phyloP scores from a whole-genome alignment of 2,888 invertebrate species.

The Macrophya alboannulata region DNA sequence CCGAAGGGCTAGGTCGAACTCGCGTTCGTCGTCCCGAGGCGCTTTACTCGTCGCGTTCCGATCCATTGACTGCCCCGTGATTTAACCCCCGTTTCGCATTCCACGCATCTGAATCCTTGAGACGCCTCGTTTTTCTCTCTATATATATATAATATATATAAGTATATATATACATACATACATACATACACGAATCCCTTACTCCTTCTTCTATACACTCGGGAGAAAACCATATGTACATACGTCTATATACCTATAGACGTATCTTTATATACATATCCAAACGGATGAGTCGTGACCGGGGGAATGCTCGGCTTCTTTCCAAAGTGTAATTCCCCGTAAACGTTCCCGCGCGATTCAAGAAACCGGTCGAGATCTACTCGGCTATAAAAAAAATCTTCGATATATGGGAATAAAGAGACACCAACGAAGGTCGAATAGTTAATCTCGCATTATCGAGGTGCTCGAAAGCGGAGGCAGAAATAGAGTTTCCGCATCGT shows the following conservation, averaged over 20 bases:
- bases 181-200: not conserved
- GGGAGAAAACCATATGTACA: slow-evolving; percentile 3
- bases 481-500: not conserved
- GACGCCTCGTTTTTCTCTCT: slow-evolving; percentile 55
- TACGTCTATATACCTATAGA: too few species aligned
- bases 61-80: slow-evolving; percentile 68
- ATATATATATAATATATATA: slow-evolving; percentile 7
- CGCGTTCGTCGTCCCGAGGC: slow-evolving; percentile 21
- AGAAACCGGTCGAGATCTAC: slow-evolving; percentile 4
- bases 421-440: not conserved
- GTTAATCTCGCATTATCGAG: slow-evolving; percentile 8
- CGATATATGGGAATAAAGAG: slow-evolving; percentile 2
- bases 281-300: not conserved
- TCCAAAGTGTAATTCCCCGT: slow-evolving; percentile 74
- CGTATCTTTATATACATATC: not conserved
- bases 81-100: slow-evolving; percentile 75
- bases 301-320: slow-evolving; percentile 65
- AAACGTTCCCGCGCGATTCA: slow-evolving; percentile 65
- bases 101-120: slow-evolving; percentile 62
- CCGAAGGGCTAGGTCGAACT: slow-evolving; percentile 42
- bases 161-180: slow-evolving; percentile 33
- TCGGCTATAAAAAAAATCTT: slow-evolving; percentile 39
- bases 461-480: not conserved
- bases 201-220: not conserved
- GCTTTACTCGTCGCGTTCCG: slow-evolving; percentile 43